Evolutionary conservation across 2,888 invertebrate genomes (phyloP).

Genomic region (Heliconius erato): DNA sequence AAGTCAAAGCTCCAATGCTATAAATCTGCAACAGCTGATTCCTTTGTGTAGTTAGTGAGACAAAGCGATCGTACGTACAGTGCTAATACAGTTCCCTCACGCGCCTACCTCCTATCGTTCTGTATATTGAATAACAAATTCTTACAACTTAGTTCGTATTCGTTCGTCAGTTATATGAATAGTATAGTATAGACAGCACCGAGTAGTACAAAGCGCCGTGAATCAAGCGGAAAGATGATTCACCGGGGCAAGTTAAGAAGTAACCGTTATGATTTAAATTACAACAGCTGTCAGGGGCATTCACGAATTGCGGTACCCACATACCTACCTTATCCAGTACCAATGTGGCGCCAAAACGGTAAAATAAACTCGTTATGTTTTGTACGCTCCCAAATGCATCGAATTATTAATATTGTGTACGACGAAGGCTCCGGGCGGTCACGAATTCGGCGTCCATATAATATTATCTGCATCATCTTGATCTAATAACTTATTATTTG

Average conservation of each 20-base stretch:
- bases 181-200: slow-evolving; percentile 4
- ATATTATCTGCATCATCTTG: background rate
- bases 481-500: slow-evolving; percentile 17
- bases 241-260: slow-evolving; percentile 73
- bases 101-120: slow-evolving; percentile 50
- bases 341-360: slow-evolving; percentile 58
- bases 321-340: slow-evolving; percentile 62
- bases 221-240: slow-evolving; percentile 83
- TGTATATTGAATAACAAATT: slow-evolving; percentile 48
- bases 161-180: slow-evolving; percentile 24
- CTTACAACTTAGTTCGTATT: slow-evolving; percentile 39
- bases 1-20: slow-evolving; percentile 58
- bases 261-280: slow-evolving; percentile 84
- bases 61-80: slow-evolving; percentile 34
- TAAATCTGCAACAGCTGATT: slow-evolving; percentile 55
- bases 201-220: slow-evolving; percentile 57
- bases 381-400: slow-evolving; percentile 39
- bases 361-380: slow-evolving; percentile 53
- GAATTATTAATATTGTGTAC: slow-evolving; percentile 39
- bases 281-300: slow-evolving; percentile 75
- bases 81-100: slow-evolving; percentile 50
- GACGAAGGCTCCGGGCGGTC: slow-evolving; percentile 18
- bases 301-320: slow-evolving; percentile 77
- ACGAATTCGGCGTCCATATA: slow-evolving; percentile 19
- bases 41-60: slow-evolving; percentile 51